Percentiles rank a stretch among this genome's conserved stretches.
These are phyloP conservation scores for Lochmaea capreae DNA, from an alignment of 2,888 invertebrate species.

Conservation along the genomic window DNA sequence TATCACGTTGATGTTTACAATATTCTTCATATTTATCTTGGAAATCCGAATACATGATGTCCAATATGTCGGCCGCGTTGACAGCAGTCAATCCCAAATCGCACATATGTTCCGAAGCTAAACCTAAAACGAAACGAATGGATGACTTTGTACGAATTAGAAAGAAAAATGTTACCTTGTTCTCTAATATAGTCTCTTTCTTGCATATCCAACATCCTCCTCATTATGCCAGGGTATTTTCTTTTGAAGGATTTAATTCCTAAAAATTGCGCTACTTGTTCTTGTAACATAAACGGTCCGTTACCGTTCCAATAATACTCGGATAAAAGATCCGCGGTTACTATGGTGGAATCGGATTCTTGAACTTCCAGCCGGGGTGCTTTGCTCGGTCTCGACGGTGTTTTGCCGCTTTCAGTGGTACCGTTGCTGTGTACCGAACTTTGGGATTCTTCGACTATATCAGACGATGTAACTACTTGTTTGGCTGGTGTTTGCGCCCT, in stretches of 20 bases:
- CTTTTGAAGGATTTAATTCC: slow-evolving; percentile 97
- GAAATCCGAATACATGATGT: slow-evolving; percentile 96
- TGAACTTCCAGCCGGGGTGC: slow-evolving; percentile 59
- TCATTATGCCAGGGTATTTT: slow-evolving; percentile 79
- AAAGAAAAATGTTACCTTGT: slow-evolving; percentile 60
- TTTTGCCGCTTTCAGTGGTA: slow-evolving; percentile 71
- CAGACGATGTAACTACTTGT: slow-evolving; percentile 53
- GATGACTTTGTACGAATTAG: not conserved
- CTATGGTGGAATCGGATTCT: slow-evolving; percentile 60
- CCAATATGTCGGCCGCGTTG: slow-evolving; percentile 91
- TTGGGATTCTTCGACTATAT: slow-evolving; percentile 78
- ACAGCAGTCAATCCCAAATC: slow-evolving; percentile 94
- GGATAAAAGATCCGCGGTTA: slow-evolving; percentile 87
- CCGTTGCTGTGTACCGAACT: slow-evolving; percentile 83
- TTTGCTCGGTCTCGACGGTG: slow-evolving; percentile 44
- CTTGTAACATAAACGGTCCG: slow-evolving; percentile 94
- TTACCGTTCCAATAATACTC: slow-evolving; percentile 91
- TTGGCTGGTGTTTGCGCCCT: slow-evolving; percentile 64
- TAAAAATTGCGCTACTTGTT: slow-evolving; percentile 94
- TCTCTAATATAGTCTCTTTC: slow-evolving; percentile 91
- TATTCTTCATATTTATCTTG: slow-evolving; percentile 95
- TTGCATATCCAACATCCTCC: slow-evolving; percentile 88
- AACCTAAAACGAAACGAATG: slow-evolving; percentile 47
- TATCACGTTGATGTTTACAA: slow-evolving; percentile 77
- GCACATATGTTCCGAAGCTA: slow-evolving; percentile 91